Evolutionary conservation across 2,113 vertebrate species (phyloP).

Genomic region (Halichoeres trimaculatus): DNA sequence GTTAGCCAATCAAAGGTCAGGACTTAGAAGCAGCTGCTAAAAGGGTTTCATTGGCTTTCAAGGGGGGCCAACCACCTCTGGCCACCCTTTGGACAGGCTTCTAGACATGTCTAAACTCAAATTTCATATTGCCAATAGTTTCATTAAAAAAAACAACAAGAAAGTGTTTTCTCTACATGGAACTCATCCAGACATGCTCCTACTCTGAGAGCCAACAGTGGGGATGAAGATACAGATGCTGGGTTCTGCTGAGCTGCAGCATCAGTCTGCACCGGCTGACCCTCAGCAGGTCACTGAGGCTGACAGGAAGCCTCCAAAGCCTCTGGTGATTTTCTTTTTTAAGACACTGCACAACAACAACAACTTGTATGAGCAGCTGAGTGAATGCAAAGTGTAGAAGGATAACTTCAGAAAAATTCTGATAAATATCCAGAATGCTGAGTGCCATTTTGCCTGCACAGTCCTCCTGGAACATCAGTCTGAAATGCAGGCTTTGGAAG

Average conservation of each 20-base stretch:
- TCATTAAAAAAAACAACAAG: no score
- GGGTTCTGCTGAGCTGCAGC: not conserved
- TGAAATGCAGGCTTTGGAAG: not conserved
- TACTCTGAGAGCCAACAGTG: not conserved
- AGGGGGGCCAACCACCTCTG: no score
- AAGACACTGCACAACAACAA: not conserved
- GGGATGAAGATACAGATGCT: not conserved
- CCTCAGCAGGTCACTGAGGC: slow-evolving; percentile 3
- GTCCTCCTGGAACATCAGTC: not conserved
- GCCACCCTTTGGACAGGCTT: no score
- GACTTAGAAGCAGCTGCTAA: no score
- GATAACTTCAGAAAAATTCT: no score
- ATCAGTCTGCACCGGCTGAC: not conserved
- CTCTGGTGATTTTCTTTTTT: not conserved
- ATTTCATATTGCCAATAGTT: no score
- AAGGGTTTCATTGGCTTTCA: no score
- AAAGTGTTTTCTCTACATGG: no score
- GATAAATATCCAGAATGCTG: not conserved
- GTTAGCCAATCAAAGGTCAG: no score
- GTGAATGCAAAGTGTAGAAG: not conserved
- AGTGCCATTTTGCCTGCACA: not conserved
- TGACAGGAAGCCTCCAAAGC: not conserved
- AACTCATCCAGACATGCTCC: not conserved
- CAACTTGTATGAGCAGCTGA: not conserved
- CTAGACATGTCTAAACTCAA: no score